These are phyloP conservation scores for Chrysina gloriosa DNA, from an alignment of 2,888 invertebrate genomes.

Conservation along the genomic window DNA sequence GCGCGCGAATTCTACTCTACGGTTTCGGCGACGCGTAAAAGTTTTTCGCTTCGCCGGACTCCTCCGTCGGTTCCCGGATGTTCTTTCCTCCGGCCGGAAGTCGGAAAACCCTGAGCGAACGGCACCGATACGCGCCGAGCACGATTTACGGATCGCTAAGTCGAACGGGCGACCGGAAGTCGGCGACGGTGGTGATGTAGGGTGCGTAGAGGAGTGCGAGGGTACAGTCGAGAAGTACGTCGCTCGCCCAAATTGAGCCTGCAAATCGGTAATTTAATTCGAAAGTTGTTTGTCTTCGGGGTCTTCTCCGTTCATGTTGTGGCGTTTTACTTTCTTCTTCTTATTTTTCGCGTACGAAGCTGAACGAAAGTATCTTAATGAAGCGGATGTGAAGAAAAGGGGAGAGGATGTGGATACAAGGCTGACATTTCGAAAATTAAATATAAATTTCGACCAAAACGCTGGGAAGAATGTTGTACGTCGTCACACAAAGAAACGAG, in stretches of 20 bases:
- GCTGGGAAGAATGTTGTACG: too few relatives aligned
- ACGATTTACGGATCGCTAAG: slow-evolving; percentile 31
- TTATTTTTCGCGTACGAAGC: background rate
- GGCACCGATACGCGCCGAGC: background rate
- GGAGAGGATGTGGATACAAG: too few relatives aligned
- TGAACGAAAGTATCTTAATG: background rate
- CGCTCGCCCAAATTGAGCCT: slow-evolving; percentile 26
- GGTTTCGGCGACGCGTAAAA: slow-evolving; percentile 34
- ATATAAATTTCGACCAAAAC: too few relatives aligned
- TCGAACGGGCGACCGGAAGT: slow-evolving; percentile 32
- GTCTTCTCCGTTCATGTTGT: slow-evolving; percentile 15
- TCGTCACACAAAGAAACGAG: too few relatives aligned
- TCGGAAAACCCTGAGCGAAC: background rate
- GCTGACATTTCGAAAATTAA: too few relatives aligned
- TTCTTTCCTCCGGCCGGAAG: slow-evolving; percentile 8
- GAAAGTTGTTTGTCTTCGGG: slow-evolving; percentile 37
- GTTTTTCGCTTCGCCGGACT: slow-evolving; percentile 26
- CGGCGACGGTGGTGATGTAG: background rate
- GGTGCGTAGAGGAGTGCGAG: background rate
- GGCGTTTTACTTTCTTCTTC: background rate
- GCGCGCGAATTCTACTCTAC: slow-evolving; percentile 3
- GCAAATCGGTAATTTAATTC: slow-evolving; percentile 33
- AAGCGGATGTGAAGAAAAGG: background rate
- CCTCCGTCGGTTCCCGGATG: background rate
- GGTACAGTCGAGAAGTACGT: slow-evolving; percentile 1